Percentiles rank a stretch among this genome's conserved stretches.
Evolutionary conservation across 2,888 invertebrate genomes (phyloP).

Genomic region (Mylabris sibirica): DNA sequence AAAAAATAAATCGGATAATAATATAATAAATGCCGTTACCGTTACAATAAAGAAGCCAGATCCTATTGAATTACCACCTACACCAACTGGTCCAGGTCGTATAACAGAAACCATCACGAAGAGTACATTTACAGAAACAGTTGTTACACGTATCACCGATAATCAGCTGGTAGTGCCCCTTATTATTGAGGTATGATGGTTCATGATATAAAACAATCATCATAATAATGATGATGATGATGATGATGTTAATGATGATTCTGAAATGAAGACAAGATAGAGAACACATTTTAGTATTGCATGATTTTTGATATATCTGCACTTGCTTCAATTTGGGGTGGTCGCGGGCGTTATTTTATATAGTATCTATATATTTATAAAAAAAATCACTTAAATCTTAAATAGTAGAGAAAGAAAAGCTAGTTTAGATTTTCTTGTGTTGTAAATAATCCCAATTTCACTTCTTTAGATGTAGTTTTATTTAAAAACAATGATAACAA

Average conservation of each 20-base stretch:
- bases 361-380: background rate
- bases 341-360: conserved; percentile 13
- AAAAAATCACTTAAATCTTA: background rate
- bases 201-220: conserved; percentile 18
- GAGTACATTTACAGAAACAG: conserved; percentile 94
- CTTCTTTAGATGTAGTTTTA: background rate
- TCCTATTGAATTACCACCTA: conserved; percentile 78
- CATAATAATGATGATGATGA: conserved; percentile 24
- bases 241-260: conserved; percentile 20
- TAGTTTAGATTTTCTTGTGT: background rate
- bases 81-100: conserved; percentile 83
- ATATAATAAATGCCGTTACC: conserved; percentile 69
- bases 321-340: conserved; percentile 25
- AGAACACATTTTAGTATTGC: conserved; percentile 1
- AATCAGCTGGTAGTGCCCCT: conserved; percentile 86
- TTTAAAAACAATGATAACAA: too few species aligned
- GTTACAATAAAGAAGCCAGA: conserved; percentile 84
- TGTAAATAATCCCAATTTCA: background rate
- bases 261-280: background rate
- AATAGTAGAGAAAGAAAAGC: background rate
- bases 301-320: conserved; percentile 9
- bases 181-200: conserved; percentile 83
- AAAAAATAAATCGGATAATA: conserved; percentile 5
- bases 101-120: conserved; percentile 96
- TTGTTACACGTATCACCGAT: conserved; percentile 92